Base-by-base conservation (phyloP, 2,888 invertebrate species). In the Heteromurus nitidus region DNA sequence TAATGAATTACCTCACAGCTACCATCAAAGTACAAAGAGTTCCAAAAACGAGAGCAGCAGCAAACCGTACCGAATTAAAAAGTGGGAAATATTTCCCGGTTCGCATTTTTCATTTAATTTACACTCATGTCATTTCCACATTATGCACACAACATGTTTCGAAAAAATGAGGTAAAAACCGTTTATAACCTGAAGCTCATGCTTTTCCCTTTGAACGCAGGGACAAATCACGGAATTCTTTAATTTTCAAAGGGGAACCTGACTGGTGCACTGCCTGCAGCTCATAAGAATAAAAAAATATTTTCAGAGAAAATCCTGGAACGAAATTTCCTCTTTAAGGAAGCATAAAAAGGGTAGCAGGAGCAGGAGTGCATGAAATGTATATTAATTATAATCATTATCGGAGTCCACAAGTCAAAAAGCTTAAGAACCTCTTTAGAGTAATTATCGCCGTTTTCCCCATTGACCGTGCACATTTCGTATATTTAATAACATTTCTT, bases 1-100 rank as follows among this genome's bases (percentile, higher is more conserved):
- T 74, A 74, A 74, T 74, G 74, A 74, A 74, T 74, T 74, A 65
- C 65, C 65, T 65, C 42, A 60, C 72, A 64, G 73, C 73, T n/a
- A n/a, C n/a, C 9, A 55, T 55, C 55, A 22, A 26, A 50, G 20
- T 20, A 20, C 9, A 20, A n/a, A n/a, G 36, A 36, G 36, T 50
- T 50, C n/a, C 16, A 50, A 20, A 50, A 16, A 18, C 20, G n/a
- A 20, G 50, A 50, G 20, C 18, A 16, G 47, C 3, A 47, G 47
- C 47, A 16, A 36, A 9, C 36, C 36, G 13, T 70, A 53, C 36
- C 55, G 55, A 58, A 53, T 55, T 58, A 70, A 24, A 24, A 22
- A 70, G 24, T 20, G 53, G 53, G 58, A 22, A n/a, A 42, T 42
- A 60, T 60, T 26, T 60, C 50, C 73, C 47, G 31, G 55, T 42